These are phyloP conservation scores for Simalia tracyae DNA, from an alignment of 2,797 vertebrate genomes.

Conservation along the genomic window DNA sequence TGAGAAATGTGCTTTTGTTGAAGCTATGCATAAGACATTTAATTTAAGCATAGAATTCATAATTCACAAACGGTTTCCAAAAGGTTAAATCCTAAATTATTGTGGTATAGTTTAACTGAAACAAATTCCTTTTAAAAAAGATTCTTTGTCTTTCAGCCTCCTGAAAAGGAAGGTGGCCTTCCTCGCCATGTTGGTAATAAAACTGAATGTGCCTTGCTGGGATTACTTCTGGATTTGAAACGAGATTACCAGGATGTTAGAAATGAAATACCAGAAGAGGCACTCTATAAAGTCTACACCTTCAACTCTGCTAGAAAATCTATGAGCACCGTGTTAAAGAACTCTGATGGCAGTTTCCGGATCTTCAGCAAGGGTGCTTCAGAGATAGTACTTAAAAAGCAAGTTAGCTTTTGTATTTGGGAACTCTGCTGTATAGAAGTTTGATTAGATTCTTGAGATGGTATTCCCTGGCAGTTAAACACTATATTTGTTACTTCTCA, in stretches of 20 bases:
- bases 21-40: background rate
- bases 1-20: background rate
- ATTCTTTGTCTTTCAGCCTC: constrained; percentile 75
- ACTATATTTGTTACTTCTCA: background rate
- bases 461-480: constrained; percentile 13
- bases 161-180: constrained; percentile 96
- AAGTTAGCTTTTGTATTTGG: constrained; percentile 67
- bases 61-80: background rate
- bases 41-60: background rate
- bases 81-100: background rate
- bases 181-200: constrained; percentile 98
- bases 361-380: constrained; percentile 99
- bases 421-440: background rate
- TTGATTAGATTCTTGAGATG: background rate
- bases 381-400: constrained; percentile 99
- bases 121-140: constrained; percentile 11
- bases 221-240: constrained; percentile 91
- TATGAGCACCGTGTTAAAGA: constrained; percentile 98
- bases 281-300: constrained; percentile 99
- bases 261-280: constrained; percentile 97
- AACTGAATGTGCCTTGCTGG: constrained; percentile 99
- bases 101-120: background rate
- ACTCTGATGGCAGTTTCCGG: constrained; percentile 94
- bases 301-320: constrained; percentile 99
- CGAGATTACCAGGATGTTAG: constrained; percentile 95